Evolutionary conservation across 2,888 invertebrate species (phyloP), one percentile per base, ranked within the genome.

Genomic region (Drosophila ezoana): DNA sequence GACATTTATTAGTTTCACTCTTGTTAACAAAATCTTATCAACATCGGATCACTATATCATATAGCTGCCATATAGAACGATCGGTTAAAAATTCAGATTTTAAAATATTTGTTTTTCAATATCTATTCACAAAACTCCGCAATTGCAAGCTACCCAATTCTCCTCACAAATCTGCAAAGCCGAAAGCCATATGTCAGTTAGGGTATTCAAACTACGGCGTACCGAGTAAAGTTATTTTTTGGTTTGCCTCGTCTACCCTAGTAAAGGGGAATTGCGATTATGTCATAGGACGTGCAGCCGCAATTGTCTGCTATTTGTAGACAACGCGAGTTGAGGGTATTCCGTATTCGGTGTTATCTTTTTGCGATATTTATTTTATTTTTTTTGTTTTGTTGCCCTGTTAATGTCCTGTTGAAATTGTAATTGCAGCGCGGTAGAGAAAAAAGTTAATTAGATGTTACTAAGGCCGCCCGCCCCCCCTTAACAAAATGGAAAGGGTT

Each of bases 371-470:
- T 0, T 28, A 8, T 28, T 8, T 14, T 23, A 23, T 45, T 40
- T 41, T 13, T 48, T 23, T 28, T 14, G 20, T 16, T 16, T 38
- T 10, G 5, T 32, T 28, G 43, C 58, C 60, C 64, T 63, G 60
- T 61, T 66, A 70, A 68, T 76, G 58, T 79, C 68, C 85, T 73
- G 81, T 73, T 79, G 77, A 86, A 87, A 75, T 69, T 80, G 78
- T 88, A 81, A 86, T 79, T 82, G 82, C 75, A 86, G 82, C 72
- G 72, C 60, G 56, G 63, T 43, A 49, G 45, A 52, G 61, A 64
- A 82, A 80, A 78, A 79, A 87, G 79, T 81, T 87, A 89, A 87
- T 84, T 89, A 89, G 85, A 83, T 84, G 83, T 87, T 83, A 72
- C 83, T 72, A 87, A 77, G 87, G 79, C 69, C 63, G 70, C 60